These are phyloP conservation scores for Cheilosia scutellata DNA, from an alignment of 2,888 invertebrate species.

Conservation along the genomic window DNA sequence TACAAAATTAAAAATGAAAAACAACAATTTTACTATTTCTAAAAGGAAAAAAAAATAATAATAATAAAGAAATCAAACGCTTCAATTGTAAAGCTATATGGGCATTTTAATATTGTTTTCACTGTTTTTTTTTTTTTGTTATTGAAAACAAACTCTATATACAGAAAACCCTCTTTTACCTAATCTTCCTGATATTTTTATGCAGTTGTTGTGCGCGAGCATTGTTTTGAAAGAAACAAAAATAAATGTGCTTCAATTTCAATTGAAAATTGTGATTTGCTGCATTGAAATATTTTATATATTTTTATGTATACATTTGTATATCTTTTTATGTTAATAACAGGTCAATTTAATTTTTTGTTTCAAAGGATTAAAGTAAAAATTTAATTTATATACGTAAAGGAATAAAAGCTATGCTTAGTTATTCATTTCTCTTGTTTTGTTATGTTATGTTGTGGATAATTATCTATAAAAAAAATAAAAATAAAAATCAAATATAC, in stretches of 20 bases:
- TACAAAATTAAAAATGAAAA: slow-evolving; percentile 60
- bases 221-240: slow-evolving; percentile 47
- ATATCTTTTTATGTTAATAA: slow-evolving; percentile 52
- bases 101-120: slow-evolving; percentile 79
- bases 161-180: slow-evolving; percentile 28
- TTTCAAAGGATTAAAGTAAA: slow-evolving; percentile 76
- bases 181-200: slow-evolving; percentile 57
- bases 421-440: slow-evolving; percentile 73
- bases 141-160: slow-evolving; percentile 27
- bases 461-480: slow-evolving; percentile 65
- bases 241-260: slow-evolving; percentile 70
- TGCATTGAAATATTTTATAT: slow-evolving; percentile 51
- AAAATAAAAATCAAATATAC: slow-evolving; percentile 69
- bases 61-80: slow-evolving; percentile 66
- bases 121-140: slow-evolving; percentile 21
- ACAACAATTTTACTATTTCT: slow-evolving; percentile 74
- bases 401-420: slow-evolving; percentile 68
- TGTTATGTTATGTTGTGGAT: slow-evolving; percentile 75
- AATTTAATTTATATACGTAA: slow-evolving; percentile 72
- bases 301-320: slow-evolving; percentile 18
- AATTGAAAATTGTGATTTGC: slow-evolving; percentile 73
- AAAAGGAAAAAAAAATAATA: slow-evolving; percentile 53
- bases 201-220: slow-evolving; percentile 69
- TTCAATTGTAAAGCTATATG: slow-evolving; percentile 83
- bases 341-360: slow-evolving; percentile 67